Evolutionary conservation across 2,888 invertebrate species (phyloP).

Genomic region (Cotesia congregata): DNA sequence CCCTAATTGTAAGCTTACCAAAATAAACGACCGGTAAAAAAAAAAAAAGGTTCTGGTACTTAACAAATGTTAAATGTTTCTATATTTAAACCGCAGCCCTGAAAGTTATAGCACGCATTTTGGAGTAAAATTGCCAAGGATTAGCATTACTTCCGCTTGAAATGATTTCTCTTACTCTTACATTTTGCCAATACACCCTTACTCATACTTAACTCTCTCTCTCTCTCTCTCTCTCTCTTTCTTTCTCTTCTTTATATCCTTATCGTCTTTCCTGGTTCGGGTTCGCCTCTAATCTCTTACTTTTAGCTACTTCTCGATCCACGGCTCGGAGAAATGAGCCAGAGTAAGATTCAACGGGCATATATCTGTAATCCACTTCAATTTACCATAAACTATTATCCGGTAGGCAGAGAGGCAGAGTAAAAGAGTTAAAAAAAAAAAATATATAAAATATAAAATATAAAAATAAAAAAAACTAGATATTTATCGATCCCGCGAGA

Average conservation of each 20-base stretch:
- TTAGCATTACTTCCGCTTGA: constrained; percentile 66
- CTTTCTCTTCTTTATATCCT: not conserved
- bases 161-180: constrained; percentile 55
- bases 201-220: constrained; percentile 2
- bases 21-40: no score
- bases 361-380: constrained; percentile 62
- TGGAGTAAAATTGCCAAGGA: constrained; percentile 62
- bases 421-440: not conserved
- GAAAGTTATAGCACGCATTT: constrained; percentile 55
- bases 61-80: not conserved
- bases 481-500: constrained; percentile 43
- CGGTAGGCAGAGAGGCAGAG: not conserved
- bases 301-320: constrained; percentile 16
- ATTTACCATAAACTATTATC: constrained; percentile 65
- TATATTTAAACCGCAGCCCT: not conserved
- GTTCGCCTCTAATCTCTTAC: constrained; percentile 53
- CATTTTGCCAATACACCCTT: constrained; percentile 15
- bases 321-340: constrained; percentile 3
- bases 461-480: constrained; percentile 23
- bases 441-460: constrained; percentile 21
- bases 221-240: constrained; percentile 15
- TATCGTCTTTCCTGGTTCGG: constrained; percentile 26
- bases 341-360: constrained; percentile 46
- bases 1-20: no score
- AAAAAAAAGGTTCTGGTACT: no score